Conservation (phyloP, 2,113 vertebrate genomes). For the Caranx melampygus region DNA sequence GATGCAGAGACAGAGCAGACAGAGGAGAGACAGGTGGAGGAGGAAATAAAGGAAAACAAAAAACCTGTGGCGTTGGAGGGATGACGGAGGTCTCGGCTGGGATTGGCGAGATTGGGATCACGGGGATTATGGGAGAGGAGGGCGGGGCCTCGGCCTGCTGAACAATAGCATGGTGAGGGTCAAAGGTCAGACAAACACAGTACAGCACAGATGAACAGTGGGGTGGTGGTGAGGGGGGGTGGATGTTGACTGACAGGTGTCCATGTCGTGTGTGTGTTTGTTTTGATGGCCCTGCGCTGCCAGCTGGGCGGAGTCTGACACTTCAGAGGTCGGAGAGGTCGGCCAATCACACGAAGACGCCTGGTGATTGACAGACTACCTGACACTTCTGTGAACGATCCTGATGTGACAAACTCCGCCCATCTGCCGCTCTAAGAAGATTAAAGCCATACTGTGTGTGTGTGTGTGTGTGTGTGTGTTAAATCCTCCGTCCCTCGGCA, state of each 20-base stretch:
- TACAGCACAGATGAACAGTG: slow-evolving; percentile 61
- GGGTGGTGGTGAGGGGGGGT: slow-evolving; percentile 13
- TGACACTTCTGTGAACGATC: slow-evolving; percentile 2
- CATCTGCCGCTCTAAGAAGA: slow-evolving; percentile 49
- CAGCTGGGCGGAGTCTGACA: slow-evolving; percentile 26
- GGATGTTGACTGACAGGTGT: not conserved
- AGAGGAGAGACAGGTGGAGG: slow-evolving; percentile 62
- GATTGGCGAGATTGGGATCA: slow-evolving; percentile 94
- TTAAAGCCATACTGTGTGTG: slow-evolving; percentile 27
- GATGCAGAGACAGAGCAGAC: not conserved
- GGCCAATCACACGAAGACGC: slow-evolving; percentile 31
- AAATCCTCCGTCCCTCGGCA: slow-evolving; percentile 11
- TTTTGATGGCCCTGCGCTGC: not conserved
- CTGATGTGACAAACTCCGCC: slow-evolving; percentile 33
- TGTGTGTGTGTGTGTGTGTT: slow-evolving; percentile 10
- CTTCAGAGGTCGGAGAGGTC: not conserved
- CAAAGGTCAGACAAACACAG: slow-evolving; percentile 77
- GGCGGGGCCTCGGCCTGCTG: slow-evolving; percentile 94
- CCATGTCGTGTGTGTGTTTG: not conserved
- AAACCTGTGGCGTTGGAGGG: slow-evolving; percentile 91
- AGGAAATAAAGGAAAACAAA: slow-evolving; percentile 75
- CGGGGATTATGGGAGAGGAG: slow-evolving; percentile 94
- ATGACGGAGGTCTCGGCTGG: slow-evolving; percentile 91
- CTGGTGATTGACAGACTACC: slow-evolving; percentile 39
- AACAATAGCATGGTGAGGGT: slow-evolving; percentile 86